Evolutionary conservation across 2,797 vertebrate species (phyloP).

Genomic region (Huso huso): DNA sequence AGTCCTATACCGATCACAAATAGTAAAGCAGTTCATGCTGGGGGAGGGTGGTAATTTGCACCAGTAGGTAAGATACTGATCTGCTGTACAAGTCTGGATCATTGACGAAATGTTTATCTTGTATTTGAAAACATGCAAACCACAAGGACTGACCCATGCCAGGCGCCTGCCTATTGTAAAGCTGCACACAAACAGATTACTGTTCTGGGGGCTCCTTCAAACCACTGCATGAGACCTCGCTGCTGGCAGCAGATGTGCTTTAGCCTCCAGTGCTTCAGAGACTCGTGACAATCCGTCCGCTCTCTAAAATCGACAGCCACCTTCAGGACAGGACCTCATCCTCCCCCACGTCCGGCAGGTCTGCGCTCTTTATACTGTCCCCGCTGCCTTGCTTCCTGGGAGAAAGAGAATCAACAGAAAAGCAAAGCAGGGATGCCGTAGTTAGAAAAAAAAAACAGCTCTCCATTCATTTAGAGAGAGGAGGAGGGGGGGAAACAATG

Average conservation of each 20-base stretch:
- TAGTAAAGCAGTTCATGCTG: too few species aligned
- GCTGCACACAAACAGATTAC: not conserved
- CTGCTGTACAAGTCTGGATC: too few species aligned
- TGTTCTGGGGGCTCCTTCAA: not conserved
- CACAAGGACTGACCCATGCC: not conserved
- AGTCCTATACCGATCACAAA: too few species aligned
- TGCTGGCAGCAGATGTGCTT: too few species aligned
- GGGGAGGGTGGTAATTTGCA: too few species aligned
- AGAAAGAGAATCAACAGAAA: conserved; percentile 26
- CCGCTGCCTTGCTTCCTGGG: conserved; percentile 84
- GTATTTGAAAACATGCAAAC: not conserved
- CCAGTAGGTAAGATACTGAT: too few species aligned
- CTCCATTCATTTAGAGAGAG: not conserved
- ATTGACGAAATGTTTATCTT: too few species aligned
- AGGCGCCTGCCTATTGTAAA: not conserved
- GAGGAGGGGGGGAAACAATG: not conserved
- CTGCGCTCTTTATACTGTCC: conserved; percentile 65
- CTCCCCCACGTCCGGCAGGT: conserved; percentile 72
- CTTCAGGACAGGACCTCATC: conserved; percentile 80
- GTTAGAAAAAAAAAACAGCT: conserved; percentile 18
- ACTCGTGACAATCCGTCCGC: not conserved
- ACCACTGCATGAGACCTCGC: too few species aligned
- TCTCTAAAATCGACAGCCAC: not conserved
- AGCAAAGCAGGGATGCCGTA: conserved; percentile 1
- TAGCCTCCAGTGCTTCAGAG: not conserved